Evolutionary conservation across 2,888 invertebrate species (phyloP).

Genomic region (Stenotaenia linearis): DNA sequence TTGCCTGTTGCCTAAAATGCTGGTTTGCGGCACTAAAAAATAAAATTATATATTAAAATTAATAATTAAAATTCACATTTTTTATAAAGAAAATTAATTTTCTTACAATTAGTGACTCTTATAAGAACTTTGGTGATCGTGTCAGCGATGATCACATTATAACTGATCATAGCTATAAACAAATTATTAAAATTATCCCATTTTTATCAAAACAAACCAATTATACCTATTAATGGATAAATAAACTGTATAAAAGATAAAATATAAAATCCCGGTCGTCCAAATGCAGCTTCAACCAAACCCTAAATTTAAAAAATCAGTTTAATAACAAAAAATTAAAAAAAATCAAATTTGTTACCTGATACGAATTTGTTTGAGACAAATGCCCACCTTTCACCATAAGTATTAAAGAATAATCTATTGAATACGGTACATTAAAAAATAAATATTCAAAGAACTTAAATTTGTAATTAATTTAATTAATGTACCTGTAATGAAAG

Average conservation of each 20-base stretch:
- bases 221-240: conserved; percentile 77
- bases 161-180: conserved; percentile 74
- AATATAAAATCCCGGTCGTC: conserved; percentile 67
- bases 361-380: conserved; percentile 71
- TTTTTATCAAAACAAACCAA: too few species aligned
- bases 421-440: conserved; percentile 24
- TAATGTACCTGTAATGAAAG: conserved; percentile 63
- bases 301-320: conserved; percentile 43
- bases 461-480: too few species aligned
- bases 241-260: conserved; percentile 70
- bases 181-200: too few species aligned
- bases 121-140: conserved; percentile 74
- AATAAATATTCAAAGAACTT: neutral
- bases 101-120: conserved; percentile 50
- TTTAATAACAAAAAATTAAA: neutral
- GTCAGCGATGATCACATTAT: conserved; percentile 80
- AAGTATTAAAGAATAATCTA: conserved; percentile 70
- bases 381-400: conserved; percentile 70
- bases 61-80: neutral
- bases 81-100: neutral
- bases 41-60: neutral
- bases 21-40: conserved; percentile 49
- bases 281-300: conserved; percentile 74
- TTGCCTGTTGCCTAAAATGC: conserved; percentile 58
- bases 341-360: conserved; percentile 48